A percentile compares a stretch with the other conserved stretches of the same genome.
Conservation (phyloP, 2,113 vertebrate species). For the Isurus oxyrinchus region DNA sequence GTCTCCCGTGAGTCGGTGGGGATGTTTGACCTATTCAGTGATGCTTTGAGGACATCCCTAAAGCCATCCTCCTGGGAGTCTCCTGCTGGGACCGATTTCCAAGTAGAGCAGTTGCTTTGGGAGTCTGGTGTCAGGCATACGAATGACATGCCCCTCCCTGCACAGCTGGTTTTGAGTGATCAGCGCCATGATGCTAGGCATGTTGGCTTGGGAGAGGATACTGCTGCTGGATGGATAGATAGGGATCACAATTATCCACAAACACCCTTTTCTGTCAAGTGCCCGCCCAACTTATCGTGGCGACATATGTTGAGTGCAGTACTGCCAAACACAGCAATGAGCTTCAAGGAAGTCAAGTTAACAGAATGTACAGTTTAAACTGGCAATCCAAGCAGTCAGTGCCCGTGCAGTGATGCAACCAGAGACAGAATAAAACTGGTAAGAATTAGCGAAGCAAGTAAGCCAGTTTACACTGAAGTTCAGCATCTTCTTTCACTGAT, state of each 20-base stretch:
- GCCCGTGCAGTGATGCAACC: neutral
- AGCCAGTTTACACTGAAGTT: neutral
- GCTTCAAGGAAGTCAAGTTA: neutral
- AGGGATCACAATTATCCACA: neutral
- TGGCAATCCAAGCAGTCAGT: neutral
- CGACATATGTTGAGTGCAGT: neutral
- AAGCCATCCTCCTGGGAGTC: too few species aligned
- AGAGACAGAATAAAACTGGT: neutral
- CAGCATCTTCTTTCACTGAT: neutral
- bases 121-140: too few species aligned
- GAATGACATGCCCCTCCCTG: too few species aligned
- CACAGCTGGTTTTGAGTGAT: too few species aligned
- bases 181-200: too few species aligned
- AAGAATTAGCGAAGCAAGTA: neutral
- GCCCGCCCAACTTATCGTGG: neutral
- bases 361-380: neutral
- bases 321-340: neutral
- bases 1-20: too few species aligned
- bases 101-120: too few species aligned
- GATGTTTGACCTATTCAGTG: too few species aligned
- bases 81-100: too few species aligned
- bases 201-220: too few species aligned
- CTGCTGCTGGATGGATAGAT: neutral
- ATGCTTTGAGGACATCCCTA: too few species aligned
- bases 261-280: neutral